phyloP scores from a whole-genome alignment of 2,888 invertebrate species.

The Nasonovia ribisnigri region DNA sequence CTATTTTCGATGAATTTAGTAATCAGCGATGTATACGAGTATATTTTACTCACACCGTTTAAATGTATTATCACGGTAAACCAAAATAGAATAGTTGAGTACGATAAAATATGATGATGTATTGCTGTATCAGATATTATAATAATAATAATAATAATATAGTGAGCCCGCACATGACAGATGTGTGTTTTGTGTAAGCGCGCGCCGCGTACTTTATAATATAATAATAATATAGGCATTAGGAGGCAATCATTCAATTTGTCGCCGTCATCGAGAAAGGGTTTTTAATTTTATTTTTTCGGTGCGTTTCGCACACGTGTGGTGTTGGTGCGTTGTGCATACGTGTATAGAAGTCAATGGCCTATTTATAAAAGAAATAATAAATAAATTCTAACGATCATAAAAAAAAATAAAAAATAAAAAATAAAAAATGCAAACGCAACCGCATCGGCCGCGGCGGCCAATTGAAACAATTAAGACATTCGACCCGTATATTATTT shows the following conservation, averaged over 20 bases:
- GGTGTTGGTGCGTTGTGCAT: background rate
- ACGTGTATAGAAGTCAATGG: background rate
- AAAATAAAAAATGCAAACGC: background rate
- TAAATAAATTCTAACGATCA: background rate
- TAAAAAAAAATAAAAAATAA: background rate
- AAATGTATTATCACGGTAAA: background rate
- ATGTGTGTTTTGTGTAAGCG: background rate
- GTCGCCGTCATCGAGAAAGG: conserved; percentile 11
- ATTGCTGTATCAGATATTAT: background rate
- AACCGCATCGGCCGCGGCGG: background rate
- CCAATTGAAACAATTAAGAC: conserved; percentile 61
- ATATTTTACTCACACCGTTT: background rate
- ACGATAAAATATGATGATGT: background rate
- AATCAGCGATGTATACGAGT: background rate
- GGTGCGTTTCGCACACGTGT: conserved; percentile 32
- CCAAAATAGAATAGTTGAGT: background rate
- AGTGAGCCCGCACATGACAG: conserved; percentile 7
- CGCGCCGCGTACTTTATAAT: background rate
- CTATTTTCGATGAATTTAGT: background rate
- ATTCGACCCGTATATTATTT: conserved; percentile 40
- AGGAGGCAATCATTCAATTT: conserved; percentile 16
- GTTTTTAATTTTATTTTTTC: conserved; percentile 18
- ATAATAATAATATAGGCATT: background rate
- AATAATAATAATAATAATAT: background rate
- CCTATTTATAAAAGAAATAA: background rate